phyloP scores from a whole-genome alignment of 1,140 invertebrate species.

The Cepaea nemoralis region DNA sequence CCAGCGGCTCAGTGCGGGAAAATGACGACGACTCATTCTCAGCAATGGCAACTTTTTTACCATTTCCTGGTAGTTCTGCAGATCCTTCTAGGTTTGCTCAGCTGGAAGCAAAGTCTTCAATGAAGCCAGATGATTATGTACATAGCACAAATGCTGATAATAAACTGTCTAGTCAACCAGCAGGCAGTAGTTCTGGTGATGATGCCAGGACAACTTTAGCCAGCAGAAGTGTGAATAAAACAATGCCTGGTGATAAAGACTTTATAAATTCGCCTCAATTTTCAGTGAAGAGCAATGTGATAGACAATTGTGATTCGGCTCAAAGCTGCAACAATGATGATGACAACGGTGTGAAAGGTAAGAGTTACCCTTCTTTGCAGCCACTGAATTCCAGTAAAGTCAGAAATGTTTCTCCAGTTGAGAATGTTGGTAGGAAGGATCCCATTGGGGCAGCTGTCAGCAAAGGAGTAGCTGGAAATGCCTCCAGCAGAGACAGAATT shows the following conservation, averaged over 20 bases:
- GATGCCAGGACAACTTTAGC: not conserved
- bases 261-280: not conserved
- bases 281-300: constrained; percentile 31
- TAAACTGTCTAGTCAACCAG: not conserved
- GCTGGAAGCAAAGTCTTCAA: not conserved
- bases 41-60: too few relatives aligned
- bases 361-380: not conserved
- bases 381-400: not conserved
- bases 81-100: too few relatives aligned
- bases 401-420: not conserved
- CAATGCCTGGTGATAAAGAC: not conserved
- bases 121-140: not conserved
- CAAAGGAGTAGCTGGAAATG: not conserved
- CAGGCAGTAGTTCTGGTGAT: not conserved
- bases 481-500: not conserved
- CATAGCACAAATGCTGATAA: not conserved
- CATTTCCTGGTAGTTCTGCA: not conserved
- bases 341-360: constrained; percentile 22
- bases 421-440: not conserved
- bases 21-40: not conserved
- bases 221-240: not conserved
- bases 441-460: not conserved
- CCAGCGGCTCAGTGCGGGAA: constrained; percentile 1
- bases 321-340: constrained; percentile 5
- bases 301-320: constrained; percentile 8